Evolutionary conservation across 2,113 vertebrate species (phyloP).

Genomic region (Cephalopholis sonnerati): DNA sequence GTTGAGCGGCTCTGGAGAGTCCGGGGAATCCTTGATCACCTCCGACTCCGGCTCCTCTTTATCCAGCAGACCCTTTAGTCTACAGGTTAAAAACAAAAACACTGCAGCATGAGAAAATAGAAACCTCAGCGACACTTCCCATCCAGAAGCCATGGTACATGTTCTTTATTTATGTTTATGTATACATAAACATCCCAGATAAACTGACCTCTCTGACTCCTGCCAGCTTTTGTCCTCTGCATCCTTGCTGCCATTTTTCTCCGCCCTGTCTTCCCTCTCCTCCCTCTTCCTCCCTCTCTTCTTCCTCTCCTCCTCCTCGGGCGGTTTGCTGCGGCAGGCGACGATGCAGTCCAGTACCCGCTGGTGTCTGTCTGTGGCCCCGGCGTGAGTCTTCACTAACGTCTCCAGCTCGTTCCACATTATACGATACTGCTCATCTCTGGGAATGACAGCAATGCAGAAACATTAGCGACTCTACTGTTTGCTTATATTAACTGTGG

Average conservation of each 20-base stretch:
- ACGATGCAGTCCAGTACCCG: conserved; percentile 94
- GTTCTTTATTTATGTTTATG: not conserved
- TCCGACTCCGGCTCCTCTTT: conserved; percentile 95
- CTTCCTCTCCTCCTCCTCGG: conserved; percentile 96
- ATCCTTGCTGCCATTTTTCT: conserved; percentile 93
- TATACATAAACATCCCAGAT: accelerated
- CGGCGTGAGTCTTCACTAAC: conserved; percentile 93
- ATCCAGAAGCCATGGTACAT: not conserved
- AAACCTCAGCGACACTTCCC: not conserved
- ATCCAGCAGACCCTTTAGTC: conserved; percentile 91
- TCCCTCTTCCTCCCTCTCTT: conserved; percentile 96
- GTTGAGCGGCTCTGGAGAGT: conserved; percentile 96
- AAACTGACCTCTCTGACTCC: conserved; percentile 91
- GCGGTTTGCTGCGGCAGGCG: conserved; percentile 96
- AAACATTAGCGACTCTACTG: not conserved
- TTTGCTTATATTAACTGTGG: not conserved
- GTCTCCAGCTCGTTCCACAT: conserved; percentile 99
- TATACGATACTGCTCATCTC: conserved; percentile 98
- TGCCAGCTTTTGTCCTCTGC: conserved; percentile 94
- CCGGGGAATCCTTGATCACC: conserved; percentile 98
- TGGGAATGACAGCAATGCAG: conserved; percentile 53
- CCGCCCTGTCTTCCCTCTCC: conserved; percentile 93
- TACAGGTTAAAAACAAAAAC: conserved; percentile 49
- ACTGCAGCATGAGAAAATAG: not conserved
- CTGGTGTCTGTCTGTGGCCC: conserved; percentile 93